phyloP scores from a whole-genome alignment of 1,140 invertebrate species.

The Doryteuthis pealeii region DNA sequence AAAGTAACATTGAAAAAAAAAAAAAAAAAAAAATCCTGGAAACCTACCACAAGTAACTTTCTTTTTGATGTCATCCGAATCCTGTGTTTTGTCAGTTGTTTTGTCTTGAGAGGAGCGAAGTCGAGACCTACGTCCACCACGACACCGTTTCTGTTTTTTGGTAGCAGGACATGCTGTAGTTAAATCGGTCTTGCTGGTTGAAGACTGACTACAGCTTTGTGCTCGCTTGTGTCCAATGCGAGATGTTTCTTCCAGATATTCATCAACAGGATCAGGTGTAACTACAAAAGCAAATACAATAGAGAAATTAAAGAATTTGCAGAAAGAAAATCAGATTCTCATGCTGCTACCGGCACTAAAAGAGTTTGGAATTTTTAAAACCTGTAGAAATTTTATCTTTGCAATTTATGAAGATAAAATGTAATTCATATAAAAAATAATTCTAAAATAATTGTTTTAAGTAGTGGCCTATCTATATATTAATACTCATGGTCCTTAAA shows the following conservation, averaged over 20 bases:
- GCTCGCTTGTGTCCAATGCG: neutral
- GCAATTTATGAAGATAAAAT: too few relatives aligned
- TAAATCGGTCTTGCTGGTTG: neutral
- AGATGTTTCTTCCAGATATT: constrained; percentile 25
- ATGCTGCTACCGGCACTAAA: too few relatives aligned
- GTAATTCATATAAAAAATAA: too few relatives aligned
- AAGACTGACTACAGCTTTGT: neutral
- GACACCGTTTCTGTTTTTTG: neutral
- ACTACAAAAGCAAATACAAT: constrained; percentile 17
- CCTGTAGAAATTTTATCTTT: too few relatives aligned
- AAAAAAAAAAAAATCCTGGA: neutral
- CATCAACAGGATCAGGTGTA: constrained; percentile 34
- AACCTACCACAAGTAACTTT: constrained; percentile 41
- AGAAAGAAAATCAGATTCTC: too few relatives aligned
- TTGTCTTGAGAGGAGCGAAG: constrained; percentile 15
- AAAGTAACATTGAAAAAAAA: constrained; percentile 42
- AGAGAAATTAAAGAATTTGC: too few relatives aligned
- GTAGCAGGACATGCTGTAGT: neutral
- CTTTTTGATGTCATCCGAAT: constrained; percentile 28
- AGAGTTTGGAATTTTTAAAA: too few relatives aligned
- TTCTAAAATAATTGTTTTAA: too few relatives aligned
- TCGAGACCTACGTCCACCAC: constrained; percentile 10
- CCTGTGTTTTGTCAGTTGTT: neutral
- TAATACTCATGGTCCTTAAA: too few relatives aligned
- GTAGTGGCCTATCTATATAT: too few relatives aligned